Evolutionary conservation across 2,888 invertebrate genomes (phyloP).

Genomic region (Athripsodes cinereus): DNA sequence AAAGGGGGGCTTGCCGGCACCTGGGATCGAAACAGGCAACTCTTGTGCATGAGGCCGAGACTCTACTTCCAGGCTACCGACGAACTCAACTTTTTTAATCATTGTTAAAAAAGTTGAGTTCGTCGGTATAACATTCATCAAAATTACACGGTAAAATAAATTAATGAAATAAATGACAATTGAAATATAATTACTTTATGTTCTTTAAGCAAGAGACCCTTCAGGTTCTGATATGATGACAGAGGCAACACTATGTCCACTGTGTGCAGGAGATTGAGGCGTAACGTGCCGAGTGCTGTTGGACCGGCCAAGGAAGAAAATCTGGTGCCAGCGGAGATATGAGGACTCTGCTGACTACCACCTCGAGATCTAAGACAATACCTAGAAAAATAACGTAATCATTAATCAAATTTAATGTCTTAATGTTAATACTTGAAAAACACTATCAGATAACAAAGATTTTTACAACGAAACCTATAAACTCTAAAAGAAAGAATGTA

Average conservation of each 20-base stretch:
- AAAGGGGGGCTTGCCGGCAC: too few species aligned
- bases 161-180: too few species aligned
- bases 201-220: slow-evolving; percentile 70
- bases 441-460: too few species aligned
- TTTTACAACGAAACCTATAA: too few species aligned
- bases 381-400: slow-evolving; percentile 41
- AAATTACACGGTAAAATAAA: too few species aligned
- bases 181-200: slow-evolving; percentile 50
- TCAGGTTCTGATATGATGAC: slow-evolving; percentile 70
- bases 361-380: slow-evolving; percentile 52
- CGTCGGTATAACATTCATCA: too few species aligned
- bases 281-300: slow-evolving; percentile 69
- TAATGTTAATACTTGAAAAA: not conserved
- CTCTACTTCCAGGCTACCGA: too few species aligned
- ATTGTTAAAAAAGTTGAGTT: too few species aligned
- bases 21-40: too few species aligned
- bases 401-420: not conserved
- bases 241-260: slow-evolving; percentile 85
- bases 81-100: too few species aligned
- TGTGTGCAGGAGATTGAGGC: slow-evolving; percentile 81
- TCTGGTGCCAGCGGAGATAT: slow-evolving; percentile 68
- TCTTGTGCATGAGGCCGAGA: too few species aligned
- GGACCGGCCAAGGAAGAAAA: slow-evolving; percentile 49
- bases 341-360: slow-evolving; percentile 49
- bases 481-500: too few species aligned